Conservation (phyloP, 2,797 vertebrate genomes). For the Monodelphis domestica region DNA sequence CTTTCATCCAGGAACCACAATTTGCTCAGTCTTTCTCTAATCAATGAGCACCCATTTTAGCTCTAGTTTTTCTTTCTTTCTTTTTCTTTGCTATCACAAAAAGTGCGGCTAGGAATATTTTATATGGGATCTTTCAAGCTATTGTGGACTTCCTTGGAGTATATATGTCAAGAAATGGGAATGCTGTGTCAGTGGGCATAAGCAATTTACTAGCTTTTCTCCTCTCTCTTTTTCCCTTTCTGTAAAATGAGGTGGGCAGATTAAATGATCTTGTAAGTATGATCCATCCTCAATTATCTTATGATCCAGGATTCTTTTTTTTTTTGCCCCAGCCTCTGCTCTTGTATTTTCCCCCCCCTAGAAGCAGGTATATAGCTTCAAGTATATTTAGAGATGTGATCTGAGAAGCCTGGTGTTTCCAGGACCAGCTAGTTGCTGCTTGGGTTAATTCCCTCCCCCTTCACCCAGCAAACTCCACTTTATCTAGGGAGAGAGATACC, state of each 20-base stretch:
- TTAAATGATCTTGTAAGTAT: background rate
- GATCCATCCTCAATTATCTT: background rate
- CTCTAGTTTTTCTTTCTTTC: too few relatives aligned
- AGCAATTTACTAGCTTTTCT: background rate
- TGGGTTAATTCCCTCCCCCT: background rate
- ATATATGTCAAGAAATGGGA: background rate
- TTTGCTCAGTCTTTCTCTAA: background rate
- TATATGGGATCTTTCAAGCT: background rate
- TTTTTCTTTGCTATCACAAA: background rate
- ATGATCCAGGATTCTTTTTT: background rate
- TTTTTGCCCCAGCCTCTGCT: accelerated
- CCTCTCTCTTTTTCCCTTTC: background rate
- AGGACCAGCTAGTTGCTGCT: background rate
- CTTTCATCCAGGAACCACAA: background rate
- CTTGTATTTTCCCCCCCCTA: background rate
- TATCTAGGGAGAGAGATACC: background rate
- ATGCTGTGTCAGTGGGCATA: background rate
- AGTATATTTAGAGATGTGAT: background rate
- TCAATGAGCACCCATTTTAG: background rate
- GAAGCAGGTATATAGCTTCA: background rate
- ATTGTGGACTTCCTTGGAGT: background rate
- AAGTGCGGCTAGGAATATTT: background rate
- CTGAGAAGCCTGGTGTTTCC: background rate
- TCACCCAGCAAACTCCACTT: background rate
- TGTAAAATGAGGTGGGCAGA: background rate